Conservation (phyloP, 2,888 invertebrate species). For the Noctua janthina region DNA sequence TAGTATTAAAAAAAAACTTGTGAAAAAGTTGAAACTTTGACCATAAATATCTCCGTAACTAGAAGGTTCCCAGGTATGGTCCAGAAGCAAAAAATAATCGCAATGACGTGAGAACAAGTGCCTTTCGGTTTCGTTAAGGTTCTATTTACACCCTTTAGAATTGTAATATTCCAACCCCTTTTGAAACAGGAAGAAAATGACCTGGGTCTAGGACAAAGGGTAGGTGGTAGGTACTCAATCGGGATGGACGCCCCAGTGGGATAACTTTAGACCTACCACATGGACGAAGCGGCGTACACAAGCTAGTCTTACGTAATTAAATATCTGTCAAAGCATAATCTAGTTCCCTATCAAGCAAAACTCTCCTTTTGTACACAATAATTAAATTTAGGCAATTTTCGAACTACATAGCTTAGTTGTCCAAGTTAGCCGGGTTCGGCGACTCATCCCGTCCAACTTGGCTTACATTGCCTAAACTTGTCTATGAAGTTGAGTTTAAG, state of each 20-base stretch:
- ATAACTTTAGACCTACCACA: neutral
- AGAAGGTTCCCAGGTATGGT: too few species aligned
- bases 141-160: too few species aligned
- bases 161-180: too few species aligned
- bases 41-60: too few species aligned
- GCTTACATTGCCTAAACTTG: conserved; percentile 57
- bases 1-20: too few species aligned
- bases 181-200: neutral
- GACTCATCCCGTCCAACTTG: conserved; percentile 57
- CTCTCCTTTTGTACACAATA: conserved; percentile 47
- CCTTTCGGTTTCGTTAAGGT: too few species aligned
- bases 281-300: neutral
- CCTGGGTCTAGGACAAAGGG: neutral
- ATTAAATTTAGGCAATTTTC: conserved; percentile 60
- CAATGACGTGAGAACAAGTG: too few species aligned
- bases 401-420: conserved; percentile 51
- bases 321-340: neutral
- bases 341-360: conserved; percentile 11
- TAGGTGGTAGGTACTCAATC: neutral
- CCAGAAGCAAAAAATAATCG: too few species aligned
- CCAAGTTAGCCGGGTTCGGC: conserved; percentile 43
- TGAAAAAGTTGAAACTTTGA: too few species aligned
- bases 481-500: conserved; percentile 51
- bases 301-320: neutral
- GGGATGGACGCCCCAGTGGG: neutral